Conservation (phyloP, 2,797 vertebrate genomes). For the Falco biarmicus region DNA sequence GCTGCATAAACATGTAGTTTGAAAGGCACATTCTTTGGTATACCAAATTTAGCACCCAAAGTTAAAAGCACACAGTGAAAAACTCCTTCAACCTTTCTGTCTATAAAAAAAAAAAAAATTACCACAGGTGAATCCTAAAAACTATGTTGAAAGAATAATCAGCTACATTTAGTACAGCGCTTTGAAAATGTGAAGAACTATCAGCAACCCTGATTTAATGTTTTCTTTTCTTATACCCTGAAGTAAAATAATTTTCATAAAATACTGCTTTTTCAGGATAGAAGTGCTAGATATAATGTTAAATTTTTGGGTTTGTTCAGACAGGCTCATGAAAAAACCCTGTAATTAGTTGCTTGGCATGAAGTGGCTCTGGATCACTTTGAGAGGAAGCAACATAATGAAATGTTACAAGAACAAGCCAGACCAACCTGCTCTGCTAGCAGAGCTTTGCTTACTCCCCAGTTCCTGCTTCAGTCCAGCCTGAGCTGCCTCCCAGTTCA, state of each 20-base stretch:
- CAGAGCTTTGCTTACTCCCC: not conserved
- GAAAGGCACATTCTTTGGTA: not conserved
- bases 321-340: not conserved
- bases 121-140: not conserved
- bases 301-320: constrained; percentile 22
- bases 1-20: not conserved
- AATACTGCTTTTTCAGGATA: not conserved
- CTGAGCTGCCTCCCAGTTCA: not conserved
- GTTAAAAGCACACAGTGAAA: not conserved
- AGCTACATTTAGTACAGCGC: not conserved
- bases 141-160: not conserved
- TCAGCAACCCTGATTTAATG: not conserved
- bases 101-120: not conserved
- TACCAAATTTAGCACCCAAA: not conserved
- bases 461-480: not conserved
- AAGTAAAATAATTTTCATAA: not conserved
- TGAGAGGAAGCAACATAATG: constrained; percentile 54
- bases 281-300: not conserved
- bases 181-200: not conserved
- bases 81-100: not conserved
- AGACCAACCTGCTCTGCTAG: constrained; percentile 57
- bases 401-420: constrained; percentile 19
- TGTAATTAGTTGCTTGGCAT: constrained; percentile 39
- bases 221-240: not conserved
- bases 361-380: not conserved